phyloP scores from a whole-genome alignment of 2,888 invertebrate species.

The Agrochola lota region DNA sequence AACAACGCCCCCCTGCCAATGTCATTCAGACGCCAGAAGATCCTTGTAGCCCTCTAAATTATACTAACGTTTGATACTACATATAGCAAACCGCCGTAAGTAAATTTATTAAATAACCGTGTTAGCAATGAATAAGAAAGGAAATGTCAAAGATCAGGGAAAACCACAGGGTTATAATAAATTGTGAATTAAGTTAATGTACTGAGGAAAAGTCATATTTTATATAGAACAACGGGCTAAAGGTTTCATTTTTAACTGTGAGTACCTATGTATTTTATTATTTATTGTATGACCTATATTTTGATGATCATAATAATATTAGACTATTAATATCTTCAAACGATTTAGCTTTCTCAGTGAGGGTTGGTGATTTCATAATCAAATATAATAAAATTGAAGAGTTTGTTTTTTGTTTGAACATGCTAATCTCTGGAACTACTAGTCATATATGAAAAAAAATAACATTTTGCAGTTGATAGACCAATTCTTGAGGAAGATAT shows the following conservation, averaged over 20 bases:
- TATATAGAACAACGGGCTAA: constrained; percentile 19
- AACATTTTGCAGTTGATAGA: too few species aligned
- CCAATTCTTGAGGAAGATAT: too few species aligned
- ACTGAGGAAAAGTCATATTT: constrained; percentile 27
- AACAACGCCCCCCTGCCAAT: background rate
- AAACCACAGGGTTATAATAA: constrained; percentile 33
- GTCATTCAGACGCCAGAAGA: background rate
- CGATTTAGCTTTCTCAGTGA: too few species aligned
- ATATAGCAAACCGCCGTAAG: background rate
- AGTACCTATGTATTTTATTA: background rate
- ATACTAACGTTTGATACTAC: background rate
- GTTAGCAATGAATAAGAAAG: constrained; percentile 28
- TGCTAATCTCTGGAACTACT: too few species aligned
- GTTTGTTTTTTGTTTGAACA: too few species aligned
- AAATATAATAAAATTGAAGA: too few species aligned
- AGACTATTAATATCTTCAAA: too few species aligned
- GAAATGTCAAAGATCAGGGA: constrained; percentile 39
- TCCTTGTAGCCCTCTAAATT: background rate
- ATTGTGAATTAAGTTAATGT: constrained; percentile 48
- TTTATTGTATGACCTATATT: background rate
- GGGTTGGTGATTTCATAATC: too few species aligned
- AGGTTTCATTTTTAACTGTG: constrained; percentile 1
- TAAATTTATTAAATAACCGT: background rate
- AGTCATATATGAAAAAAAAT: too few species aligned
- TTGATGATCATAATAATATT: background rate